These are phyloP conservation scores for Amblyopsis rosae DNA, from an alignment of 2,113 vertebrate genomes.

Conservation along the genomic window DNA sequence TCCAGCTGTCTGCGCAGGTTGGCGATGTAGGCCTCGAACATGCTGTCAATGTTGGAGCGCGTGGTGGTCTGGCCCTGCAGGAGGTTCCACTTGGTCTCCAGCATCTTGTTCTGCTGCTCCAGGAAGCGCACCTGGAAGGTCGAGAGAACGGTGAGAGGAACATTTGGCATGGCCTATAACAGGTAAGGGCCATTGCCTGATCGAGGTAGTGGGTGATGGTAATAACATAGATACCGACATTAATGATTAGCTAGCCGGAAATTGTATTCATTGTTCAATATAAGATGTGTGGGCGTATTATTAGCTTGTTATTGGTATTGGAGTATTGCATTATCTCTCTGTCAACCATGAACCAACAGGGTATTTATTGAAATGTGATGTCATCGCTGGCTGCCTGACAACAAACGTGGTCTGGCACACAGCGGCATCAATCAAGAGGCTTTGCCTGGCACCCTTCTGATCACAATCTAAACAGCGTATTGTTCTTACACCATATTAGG, in stretches of 20 bases:
- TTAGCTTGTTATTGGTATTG: neutral
- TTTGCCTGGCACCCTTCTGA: neutral
- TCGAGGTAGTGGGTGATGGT: too few relatives aligned
- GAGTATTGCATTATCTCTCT: neutral
- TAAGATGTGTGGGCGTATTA: neutral
- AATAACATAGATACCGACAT: too few relatives aligned
- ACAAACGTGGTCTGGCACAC: neutral
- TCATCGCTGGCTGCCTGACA: neutral
- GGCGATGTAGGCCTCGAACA: conserved; percentile 86
- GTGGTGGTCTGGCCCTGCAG: conserved; percentile 88
- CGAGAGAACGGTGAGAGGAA: neutral
- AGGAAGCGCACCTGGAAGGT: conserved; percentile 87
- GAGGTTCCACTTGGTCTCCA: conserved; percentile 95
- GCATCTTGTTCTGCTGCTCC: conserved; percentile 98
- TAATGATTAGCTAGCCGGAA: too few relatives aligned
- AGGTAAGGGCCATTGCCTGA: too few relatives aligned
- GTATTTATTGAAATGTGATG: neutral
- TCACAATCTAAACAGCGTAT: conserved; percentile 23
- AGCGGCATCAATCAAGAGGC: conserved; percentile 4
- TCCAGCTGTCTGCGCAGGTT: conserved; percentile 88
- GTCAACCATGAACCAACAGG: neutral
- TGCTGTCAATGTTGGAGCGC: conserved; percentile 81
- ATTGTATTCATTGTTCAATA: too few relatives aligned
- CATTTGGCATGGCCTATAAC: too few relatives aligned
- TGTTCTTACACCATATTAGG: conserved; percentile 40